These are phyloP conservation scores for Urocyon cinereoargenteus DNA, from an alignment of 2,797 vertebrate species.

Conservation along the genomic window DNA sequence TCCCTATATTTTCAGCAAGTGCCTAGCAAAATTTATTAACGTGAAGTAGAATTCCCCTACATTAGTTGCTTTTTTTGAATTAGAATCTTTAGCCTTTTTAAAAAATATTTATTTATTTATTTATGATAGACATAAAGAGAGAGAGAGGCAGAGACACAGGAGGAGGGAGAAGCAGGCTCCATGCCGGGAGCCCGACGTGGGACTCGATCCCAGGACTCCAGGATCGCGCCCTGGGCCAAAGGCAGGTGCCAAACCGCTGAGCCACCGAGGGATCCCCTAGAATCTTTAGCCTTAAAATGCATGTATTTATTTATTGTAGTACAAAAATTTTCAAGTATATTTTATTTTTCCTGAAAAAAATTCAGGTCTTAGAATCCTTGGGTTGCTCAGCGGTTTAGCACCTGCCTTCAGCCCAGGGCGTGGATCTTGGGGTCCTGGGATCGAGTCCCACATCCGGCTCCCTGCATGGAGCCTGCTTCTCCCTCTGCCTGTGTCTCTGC, in stretches of 20 bases:
- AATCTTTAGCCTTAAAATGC: not conserved
- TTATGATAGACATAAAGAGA: not conserved
- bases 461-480: too few relatives aligned
- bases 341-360: constrained; percentile 38
- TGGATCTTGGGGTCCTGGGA: too few relatives aligned
- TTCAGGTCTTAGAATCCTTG: not conserved
- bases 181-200: too few relatives aligned
- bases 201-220: too few relatives aligned
- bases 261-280: not conserved
- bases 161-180: too few relatives aligned
- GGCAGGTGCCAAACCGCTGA: too few relatives aligned
- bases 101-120: not conserved
- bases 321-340: not conserved
- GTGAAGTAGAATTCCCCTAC: not conserved
- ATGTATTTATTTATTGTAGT: not conserved
- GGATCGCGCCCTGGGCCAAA: too few relatives aligned
- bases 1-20: not conserved
- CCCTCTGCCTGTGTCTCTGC: too few relatives aligned
- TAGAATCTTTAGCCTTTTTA: not conserved
- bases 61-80: not conserved
- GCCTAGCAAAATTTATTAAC: not conserved
- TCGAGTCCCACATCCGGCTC: too few relatives aligned
- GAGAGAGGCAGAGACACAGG: too few relatives aligned
- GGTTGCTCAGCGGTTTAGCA: too few relatives aligned
- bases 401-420: too few relatives aligned